Base-by-base conservation (phyloP, 64 coral and sea anemone genomes). In the Stylophora pistillata region DNA sequence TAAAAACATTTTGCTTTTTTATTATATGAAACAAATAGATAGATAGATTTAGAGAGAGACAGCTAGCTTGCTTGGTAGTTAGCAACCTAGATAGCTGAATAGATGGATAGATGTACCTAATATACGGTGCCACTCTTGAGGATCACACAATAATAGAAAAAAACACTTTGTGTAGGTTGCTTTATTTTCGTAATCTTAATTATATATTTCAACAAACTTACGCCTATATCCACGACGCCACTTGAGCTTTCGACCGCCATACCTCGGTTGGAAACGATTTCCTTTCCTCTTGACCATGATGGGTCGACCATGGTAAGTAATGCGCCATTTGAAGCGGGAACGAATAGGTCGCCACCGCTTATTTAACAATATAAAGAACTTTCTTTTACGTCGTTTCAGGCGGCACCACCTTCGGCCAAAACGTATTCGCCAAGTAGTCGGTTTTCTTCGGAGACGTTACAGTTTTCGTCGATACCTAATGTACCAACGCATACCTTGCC, bases 211-310 rank as follows among this genome's bases (percentile, higher is more conserved):
- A 7, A 47, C 16, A 76, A 76, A 82, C 78, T 82, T 82, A 82
- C 78, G 58, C 23, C 30, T 63, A 20, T 64, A 64, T 23, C 78
- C 58, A 37, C 31, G 57, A 18, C 30, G 78, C 78, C 78, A 82
- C 23, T 5, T 82, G 17, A 33, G 17, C 78, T 59, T 64, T 64
- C 30, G 30, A 32, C 78, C 78, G 15, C 31, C 58, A 15, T 20
- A 82, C 29, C 78, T 64, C 15, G 23, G 18, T 32, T 21, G 32
- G 31, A 82, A 82, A 9, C 15, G 58, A 1, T 30, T 37, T 7
- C 78, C 18, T n/a, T 59, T 29, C 78, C 58, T 82, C 58, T 82
- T 82, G 3, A 82, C 78, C 58, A 58, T 63, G 12, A 64, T 17
- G 17, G 57, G 17, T 33, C 78, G 57, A 37, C 78, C 78, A 64